Evolutionary conservation across 1,140 invertebrate genomes (phyloP), one percentile per base, ranked within the genome.

Genomic region (Ips typographus): DNA sequence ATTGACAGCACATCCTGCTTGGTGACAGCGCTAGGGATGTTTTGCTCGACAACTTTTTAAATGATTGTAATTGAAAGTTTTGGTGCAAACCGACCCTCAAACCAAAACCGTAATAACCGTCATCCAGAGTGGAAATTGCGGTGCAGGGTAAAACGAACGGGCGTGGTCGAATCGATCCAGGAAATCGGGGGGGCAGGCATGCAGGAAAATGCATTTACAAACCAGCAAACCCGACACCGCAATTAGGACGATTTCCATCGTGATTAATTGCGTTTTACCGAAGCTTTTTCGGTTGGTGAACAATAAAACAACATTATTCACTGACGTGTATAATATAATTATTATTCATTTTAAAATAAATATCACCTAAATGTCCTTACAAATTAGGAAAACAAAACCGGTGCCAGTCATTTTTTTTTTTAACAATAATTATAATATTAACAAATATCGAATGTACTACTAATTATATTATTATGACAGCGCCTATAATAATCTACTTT

Each of bases 161-260:
- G 68, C 61, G 68, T 65, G 61, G 37, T 51, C 53, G 51, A 47
- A 70, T 70, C 68, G 68, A 70, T 70, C 53, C 61, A 6, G 68
- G 62, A 64, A 70, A 70, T 41, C 61, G 68, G 53, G 22, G 22
- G 22, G 60, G 42, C 56, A 47, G 68, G 55, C 53, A 55, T 58
- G n/a, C 61, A 65, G 68, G 68, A 65, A 70, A 70, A 70, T 65
- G 62, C 61, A 64, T 40, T 36, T 39, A 36, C 40, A 58, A 70
- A 55, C 62, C 68, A 62, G 68, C 65, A 70, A 60, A 66, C 58
- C 68, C 49, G 44, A 65, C 49, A 70, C 68, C 68, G 55, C 68
- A 70, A 70, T 70, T 70, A 70, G 62, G n/a, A 59, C 37, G 57
- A 59, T 59, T 55, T 36, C 40, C 8, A 40, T 59, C 57, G 37